Percentiles rank a stretch among this genome's conserved stretches.
Conservation (phyloP, 2,888 invertebrate species). For the Oscheius sp. region DNA sequence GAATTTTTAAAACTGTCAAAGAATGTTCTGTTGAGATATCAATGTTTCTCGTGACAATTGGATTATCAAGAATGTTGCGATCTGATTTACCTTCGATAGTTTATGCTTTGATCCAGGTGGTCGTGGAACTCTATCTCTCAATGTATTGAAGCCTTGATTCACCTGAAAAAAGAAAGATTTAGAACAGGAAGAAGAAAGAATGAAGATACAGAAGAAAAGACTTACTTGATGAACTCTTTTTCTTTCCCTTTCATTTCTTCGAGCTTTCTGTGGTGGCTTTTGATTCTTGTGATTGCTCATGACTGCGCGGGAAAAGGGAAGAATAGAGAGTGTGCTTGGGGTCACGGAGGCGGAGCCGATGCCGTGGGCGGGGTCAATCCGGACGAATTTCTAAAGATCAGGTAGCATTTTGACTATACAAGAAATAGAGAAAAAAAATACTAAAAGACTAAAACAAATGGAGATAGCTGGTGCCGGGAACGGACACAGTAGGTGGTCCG, state of each 20-base stretch:
- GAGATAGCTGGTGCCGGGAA: slow-evolving; percentile 22
- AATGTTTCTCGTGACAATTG: background rate
- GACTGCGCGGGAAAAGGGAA: background rate
- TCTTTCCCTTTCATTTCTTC: slow-evolving; percentile 46
- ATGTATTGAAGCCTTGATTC: slow-evolving; percentile 46
- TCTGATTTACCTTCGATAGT: slow-evolving; percentile 41
- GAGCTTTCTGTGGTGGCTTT: slow-evolving; percentile 35
- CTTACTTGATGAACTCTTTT: slow-evolving; percentile 50
- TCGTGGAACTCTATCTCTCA: slow-evolving; percentile 39
- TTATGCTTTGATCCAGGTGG: slow-evolving; percentile 34
- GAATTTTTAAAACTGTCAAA: background rate
- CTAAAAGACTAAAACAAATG: slow-evolving; percentile 10
- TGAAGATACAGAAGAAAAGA: background rate
- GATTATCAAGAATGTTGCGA: background rate
- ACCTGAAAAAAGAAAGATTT: slow-evolving; percentile 37
- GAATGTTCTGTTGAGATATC: background rate
- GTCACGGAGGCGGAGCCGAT: slow-evolving; percentile 22
- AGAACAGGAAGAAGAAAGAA: no score
- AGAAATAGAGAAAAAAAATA: background rate
- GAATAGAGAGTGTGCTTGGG: background rate
- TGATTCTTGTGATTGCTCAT: slow-evolving; percentile 26
- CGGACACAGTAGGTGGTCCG: slow-evolving; percentile 15
- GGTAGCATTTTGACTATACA: background rate
- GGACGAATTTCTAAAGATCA: background rate
- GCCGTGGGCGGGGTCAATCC: background rate